Percentiles rank a stretch among this genome's conserved stretches.
Evolutionary conservation across 92 coral and sea anemone species (phyloP).

Genomic region (Nematostella vectensis): DNA sequence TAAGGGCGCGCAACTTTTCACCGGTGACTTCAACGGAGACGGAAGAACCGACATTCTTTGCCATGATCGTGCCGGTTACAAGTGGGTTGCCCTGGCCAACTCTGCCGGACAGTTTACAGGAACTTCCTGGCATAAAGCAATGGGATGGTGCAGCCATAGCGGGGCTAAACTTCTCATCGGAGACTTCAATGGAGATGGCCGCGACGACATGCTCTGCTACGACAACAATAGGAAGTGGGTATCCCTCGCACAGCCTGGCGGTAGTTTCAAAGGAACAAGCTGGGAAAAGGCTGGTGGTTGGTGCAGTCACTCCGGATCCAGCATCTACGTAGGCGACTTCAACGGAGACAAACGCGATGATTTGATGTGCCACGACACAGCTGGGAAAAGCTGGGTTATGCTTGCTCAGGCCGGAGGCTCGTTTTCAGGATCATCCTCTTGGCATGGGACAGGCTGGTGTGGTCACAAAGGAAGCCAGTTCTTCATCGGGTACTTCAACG

Average conservation of each 20-base stretch:
- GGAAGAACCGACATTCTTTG: slow-evolving; percentile 2
- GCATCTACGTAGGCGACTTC: background rate
- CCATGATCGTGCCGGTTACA: too few relatives aligned
- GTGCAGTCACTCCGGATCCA: background rate
- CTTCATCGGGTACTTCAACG: background rate
- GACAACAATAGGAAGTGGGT: slow-evolving; percentile 4
- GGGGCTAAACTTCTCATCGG: background rate
- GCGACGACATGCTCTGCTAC: slow-evolving; percentile 14
- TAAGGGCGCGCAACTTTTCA: background rate
- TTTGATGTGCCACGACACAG: background rate
- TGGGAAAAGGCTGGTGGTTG: background rate
- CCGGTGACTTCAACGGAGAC: slow-evolving; percentile 12
- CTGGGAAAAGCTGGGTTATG: background rate
- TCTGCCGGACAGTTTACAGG: too few relatives aligned
- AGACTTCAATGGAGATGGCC: slow-evolving; percentile 15
- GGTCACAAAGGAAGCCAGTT: background rate
- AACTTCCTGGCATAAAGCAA: slow-evolving; percentile 12
- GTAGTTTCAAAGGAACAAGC: background rate
- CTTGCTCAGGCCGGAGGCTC: background rate
- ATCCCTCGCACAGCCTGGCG: background rate
- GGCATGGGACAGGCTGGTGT: background rate
- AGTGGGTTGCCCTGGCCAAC: too few relatives aligned
- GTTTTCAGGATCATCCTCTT: background rate
- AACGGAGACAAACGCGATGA: slow-evolving; percentile 10
- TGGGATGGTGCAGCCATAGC: slow-evolving; percentile 9